Base-by-base conservation (phyloP, 2,888 invertebrate species). In the Stenodera caucasica region DNA sequence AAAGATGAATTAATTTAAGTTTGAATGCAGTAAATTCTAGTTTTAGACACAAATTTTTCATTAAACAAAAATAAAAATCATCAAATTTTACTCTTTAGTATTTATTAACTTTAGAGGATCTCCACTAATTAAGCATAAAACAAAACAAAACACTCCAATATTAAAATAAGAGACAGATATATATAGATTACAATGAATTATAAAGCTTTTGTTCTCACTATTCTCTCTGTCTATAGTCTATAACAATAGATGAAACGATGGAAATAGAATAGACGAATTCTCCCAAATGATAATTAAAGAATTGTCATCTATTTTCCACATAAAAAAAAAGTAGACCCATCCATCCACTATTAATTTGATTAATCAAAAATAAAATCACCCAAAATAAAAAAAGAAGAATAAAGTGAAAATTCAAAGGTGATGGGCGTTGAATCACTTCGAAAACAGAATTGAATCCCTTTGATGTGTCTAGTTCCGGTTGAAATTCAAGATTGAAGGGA, bases 401-500 rank as follows among this genome's bases (percentile, higher is more conserved):
- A n/a, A n/a, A n/a, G 30, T 30, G 4, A 30, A 30, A 30, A 30
- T 5, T 30, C 30, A 40, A 15, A 40, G 37, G 37, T 40, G 37
- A 35, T 14, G 35, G 12, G 9, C 14, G 37, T 40, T 18, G 15
- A 9, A 18, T 40, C 37, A 40, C 37, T 14, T 37, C 8, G 15
- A 2, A 37, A 14, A 37, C 37, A 40, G 37, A 40, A 40, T 40
- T 40, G 37, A 15, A 40, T 40, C 37, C 18, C 37, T 40, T 40
- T 40, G 37, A 40, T 40, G 18, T 40, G 9, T 40, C n/a, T n/a
- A n/a, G n/a, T 40, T 40, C 37, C 37, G 37, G 37, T 18, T 40
- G 37, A 40, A 40, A 40, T 40, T 40, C 15, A 40, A 40, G 37
- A 40, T 40, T 15, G 37, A 40, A 40, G 37, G 15, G 37, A 40